These are phyloP conservation scores for Antitype chi DNA, from an alignment of 2,888 invertebrate genomes.

Conservation along the genomic window DNA sequence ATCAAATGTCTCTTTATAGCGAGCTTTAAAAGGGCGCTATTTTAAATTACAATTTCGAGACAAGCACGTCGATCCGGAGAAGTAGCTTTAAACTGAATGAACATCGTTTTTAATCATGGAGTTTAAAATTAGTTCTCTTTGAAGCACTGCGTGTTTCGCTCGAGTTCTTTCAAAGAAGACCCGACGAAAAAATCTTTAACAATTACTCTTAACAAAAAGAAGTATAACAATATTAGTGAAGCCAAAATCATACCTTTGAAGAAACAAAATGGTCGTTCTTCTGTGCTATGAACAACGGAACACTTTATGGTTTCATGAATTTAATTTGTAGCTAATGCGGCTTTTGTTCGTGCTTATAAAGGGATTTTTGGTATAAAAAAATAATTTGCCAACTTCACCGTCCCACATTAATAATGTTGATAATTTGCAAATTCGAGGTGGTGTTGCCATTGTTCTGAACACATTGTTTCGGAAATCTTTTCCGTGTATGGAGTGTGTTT, in stretches of 20 bases:
- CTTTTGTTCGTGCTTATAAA: conserved; percentile 61
- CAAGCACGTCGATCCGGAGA: conserved; percentile 71
- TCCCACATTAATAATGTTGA: conserved; percentile 53
- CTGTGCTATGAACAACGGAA: conserved; percentile 57
- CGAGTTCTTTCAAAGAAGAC: conserved; percentile 66
- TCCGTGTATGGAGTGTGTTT: not conserved
- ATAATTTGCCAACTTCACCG: conserved; percentile 57
- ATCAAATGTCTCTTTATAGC: conserved; percentile 69
- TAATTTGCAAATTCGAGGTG: conserved; percentile 56
- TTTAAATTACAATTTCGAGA: conserved; percentile 75
- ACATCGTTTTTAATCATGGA: conserved; percentile 80
- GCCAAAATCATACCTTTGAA: conserved; percentile 65
- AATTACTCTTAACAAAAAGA: conserved; percentile 71
- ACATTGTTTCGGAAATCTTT: conserved; percentile 37
- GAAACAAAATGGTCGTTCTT: conserved; percentile 54
- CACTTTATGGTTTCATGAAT: conserved; percentile 69
- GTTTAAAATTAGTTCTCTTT: conserved; percentile 82
- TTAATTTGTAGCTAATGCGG: conserved; percentile 64
- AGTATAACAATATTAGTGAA: conserved; percentile 69
- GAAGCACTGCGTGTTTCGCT: conserved; percentile 68
- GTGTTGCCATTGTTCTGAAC: conserved; percentile 48
- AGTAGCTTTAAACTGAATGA: conserved; percentile 76
- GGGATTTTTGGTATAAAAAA: conserved; percentile 60
- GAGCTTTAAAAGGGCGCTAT: conserved; percentile 65
- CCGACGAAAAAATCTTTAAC: conserved; percentile 71